Evolutionary conservation across 2,888 invertebrate species (phyloP), one percentile per base, ranked within the genome.

Genomic region (Cryptops parisi): DNA sequence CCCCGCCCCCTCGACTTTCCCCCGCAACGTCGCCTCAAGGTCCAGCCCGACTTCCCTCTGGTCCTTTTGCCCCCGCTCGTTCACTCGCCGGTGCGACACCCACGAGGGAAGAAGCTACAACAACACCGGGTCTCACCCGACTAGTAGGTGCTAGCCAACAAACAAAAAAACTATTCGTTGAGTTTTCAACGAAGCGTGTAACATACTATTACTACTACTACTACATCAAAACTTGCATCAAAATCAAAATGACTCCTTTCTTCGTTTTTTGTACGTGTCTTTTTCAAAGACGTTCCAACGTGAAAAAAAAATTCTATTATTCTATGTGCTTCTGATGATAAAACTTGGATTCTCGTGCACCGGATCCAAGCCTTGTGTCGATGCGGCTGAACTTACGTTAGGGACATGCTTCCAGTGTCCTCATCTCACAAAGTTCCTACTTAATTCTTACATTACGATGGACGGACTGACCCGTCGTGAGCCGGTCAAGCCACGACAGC

Each of bases 391-490:
- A n/a, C 6, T 19, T 41, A 41, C 19, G 6, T 41, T 12, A 21
- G 19, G 19, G 19, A 17, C 15, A 41, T n/a, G 19, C 17, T 41
- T n/a, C 17, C 19, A 12, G 21, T 21, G 27, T 15, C 38, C 38
- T 23, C 33, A 27, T 45, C 27, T 26, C 27, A 24, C 33, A 21
- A 52, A 52, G 52, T 52, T 52, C 52, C 52, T 52, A 52, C 40
- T 50, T 40, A 40, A 24, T 48, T 33, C 48, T 23, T 33, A 33
- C n/a, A 26, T 27, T 27, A 24, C 33, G 47, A 26, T 19, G 12
- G 47, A 33, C 33, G 27, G 26, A 33, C 27, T 48, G 27, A 48
- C 27, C n/a, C n/a, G n/a, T n/a, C n/a, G n/a, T n/a, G n/a, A n/a
- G n/a, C n/a, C n/a, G n/a, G n/a, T n/a, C n/a, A n/a, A n/a, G n/a